These are phyloP conservation scores for Mastomys natalensis DNA, from an alignment of 2,113 vertebrate genomes.

Conservation along the genomic window DNA sequence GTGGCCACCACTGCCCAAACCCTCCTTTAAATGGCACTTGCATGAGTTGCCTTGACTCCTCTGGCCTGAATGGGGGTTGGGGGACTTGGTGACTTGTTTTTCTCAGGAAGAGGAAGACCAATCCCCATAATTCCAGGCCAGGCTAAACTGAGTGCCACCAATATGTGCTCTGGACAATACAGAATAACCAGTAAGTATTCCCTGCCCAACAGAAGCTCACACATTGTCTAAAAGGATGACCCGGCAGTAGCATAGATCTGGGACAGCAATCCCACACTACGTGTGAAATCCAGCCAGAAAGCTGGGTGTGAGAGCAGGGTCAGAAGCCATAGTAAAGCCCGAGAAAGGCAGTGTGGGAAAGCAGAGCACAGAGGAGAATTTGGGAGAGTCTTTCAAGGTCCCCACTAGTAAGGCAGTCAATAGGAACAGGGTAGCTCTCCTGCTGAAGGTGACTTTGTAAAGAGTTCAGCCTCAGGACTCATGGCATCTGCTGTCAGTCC, in stretches of 20 bases:
- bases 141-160: not conserved
- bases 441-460: not conserved
- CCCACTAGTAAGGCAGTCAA: not conserved
- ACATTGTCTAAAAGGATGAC: not conserved
- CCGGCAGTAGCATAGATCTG: not conserved
- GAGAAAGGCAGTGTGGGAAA: not conserved
- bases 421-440: not conserved
- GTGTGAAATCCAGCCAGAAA: not conserved
- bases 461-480: not conserved
- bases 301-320: not conserved
- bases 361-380: not conserved
- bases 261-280: rapidly evolving
- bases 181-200: not conserved
- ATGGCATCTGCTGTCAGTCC: not conserved
- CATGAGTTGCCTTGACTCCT: not conserved
- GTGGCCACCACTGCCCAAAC: not conserved
- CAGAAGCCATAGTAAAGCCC: not conserved
- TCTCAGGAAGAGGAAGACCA: not conserved
- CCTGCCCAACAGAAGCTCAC: not conserved
- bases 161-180: not conserved
- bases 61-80: not conserved
- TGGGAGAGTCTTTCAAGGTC: not conserved
- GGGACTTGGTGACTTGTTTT: not conserved
- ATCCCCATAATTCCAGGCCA: too few relatives aligned
- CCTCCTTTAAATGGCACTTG: not conserved